Evolutionary conservation across 1,140 invertebrate genomes (phyloP), one percentile per base, ranked within the genome.

Genomic region (Calosoma granatense): DNA sequence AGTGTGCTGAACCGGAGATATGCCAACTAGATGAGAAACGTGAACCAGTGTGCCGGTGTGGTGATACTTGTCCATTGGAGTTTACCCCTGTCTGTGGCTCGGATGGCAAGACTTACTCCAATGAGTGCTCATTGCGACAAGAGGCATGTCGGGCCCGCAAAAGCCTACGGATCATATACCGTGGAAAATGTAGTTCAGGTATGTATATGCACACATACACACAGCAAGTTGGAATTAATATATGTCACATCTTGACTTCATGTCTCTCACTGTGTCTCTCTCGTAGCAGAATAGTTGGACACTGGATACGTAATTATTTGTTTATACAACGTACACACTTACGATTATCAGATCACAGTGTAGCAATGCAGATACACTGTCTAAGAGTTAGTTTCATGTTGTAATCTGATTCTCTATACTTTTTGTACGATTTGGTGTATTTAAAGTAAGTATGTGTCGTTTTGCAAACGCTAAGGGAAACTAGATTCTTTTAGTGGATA

Each of bases 31-130:
- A 91, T 70, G 78, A 78, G n/a, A 77, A 82, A 30, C 79, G 91
- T 15, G 80, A 86, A 57, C 86, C 90, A 1, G 79, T 81, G 30
- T 94, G 91, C 71, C 78, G 81, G 20, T 93, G 91, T 67, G 84
- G 84, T 11, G 86, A 87, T 65, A 77, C 84, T 23, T 93, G 90
- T 67, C 76, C 82, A n/a, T 71, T 84, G 47, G 88, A 90, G 67
- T 86, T 90, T 65, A 78, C 81, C 1, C 88, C 89, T 0, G 88
- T 94, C 23, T 94, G 91, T 65, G 90, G 85, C 9, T 90, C 85
- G 2, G 85, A 88, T 66, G 87, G 88, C 21, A 88, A 88, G 73
- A 93, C 90, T 1, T 94, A 94, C 72, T 82, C 83, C 20, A 93
- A 92, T 71, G 86, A 90, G 67, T 94, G 91, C 72, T 78, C 81